phyloP scores from a whole-genome alignment of 2,888 invertebrate species.

The Ectemnius continuus region DNA sequence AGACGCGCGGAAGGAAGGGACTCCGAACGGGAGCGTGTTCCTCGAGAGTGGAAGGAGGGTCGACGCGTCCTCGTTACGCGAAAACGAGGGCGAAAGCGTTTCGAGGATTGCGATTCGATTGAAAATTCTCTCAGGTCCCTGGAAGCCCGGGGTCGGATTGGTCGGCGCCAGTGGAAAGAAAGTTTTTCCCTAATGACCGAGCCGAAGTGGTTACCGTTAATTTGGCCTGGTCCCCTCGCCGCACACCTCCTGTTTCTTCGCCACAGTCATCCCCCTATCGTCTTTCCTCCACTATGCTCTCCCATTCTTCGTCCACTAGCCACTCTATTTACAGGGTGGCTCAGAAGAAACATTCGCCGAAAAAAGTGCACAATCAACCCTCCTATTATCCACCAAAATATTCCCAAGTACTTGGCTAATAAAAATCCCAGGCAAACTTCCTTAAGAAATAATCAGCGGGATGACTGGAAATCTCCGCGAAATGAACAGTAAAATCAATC shows the following conservation, averaged over 20 bases:
- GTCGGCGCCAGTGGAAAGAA: conserved; percentile 66
- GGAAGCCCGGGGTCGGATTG: conserved; percentile 55
- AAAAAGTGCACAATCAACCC: not conserved
- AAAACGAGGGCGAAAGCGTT: conserved; percentile 63
- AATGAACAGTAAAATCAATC: not conserved
- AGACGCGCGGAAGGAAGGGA: conserved; percentile 1
- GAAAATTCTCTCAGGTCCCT: conserved; percentile 64
- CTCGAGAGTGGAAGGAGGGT: conserved; percentile 30
- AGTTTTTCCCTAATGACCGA: conserved; percentile 71
- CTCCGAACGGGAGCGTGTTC: conserved; percentile 22
- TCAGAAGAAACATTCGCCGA: conserved; percentile 69
- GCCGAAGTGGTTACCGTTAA: conserved; percentile 73
- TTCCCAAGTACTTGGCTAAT: too few relatives aligned
- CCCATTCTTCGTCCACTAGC: conserved; percentile 43
- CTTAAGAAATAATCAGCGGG: too few relatives aligned
- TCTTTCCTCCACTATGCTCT: conserved; percentile 29
- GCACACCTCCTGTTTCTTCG: conserved; percentile 38
- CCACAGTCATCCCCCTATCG: conserved; percentile 46
- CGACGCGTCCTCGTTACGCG: conserved; percentile 59
- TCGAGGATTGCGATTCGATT: conserved; percentile 64
- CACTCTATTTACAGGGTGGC: conserved; percentile 70
- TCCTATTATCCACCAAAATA: too few relatives aligned
- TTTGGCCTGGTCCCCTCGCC: conserved; percentile 59
- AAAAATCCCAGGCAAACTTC: too few relatives aligned
- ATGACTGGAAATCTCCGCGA: not conserved